phyloP scores from a whole-genome alignment of 2,797 vertebrate genomes.

The Protosalanx chinensis region DNA sequence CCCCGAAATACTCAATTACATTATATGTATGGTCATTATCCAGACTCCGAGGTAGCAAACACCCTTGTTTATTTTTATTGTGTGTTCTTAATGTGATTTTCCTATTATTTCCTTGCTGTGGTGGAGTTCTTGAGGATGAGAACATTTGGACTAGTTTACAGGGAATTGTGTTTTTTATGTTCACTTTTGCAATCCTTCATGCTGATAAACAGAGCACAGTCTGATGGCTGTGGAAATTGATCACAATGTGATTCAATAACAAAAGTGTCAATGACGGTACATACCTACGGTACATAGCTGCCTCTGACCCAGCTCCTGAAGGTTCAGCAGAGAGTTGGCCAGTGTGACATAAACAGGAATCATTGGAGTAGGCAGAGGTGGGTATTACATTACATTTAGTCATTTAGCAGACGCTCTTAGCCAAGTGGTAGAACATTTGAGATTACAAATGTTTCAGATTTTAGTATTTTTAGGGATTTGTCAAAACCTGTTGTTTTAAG shows the following conservation, averaged over 20 bases:
- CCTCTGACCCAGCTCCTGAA: background rate
- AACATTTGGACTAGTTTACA: background rate
- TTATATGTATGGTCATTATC: conserved; percentile 13
- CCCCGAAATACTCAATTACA: conserved; percentile 12
- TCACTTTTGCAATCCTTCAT: background rate
- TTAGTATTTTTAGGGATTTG: no score
- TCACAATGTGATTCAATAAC: background rate
- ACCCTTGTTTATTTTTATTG: conserved; percentile 4
- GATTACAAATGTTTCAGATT: no score
- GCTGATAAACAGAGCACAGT: background rate
- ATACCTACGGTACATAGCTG: background rate
- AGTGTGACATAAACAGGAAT: background rate
- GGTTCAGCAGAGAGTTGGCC: background rate
- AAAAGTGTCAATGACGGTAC: background rate
- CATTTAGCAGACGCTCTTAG: background rate
- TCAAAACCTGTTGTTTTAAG: no score
- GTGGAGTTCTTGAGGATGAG: background rate
- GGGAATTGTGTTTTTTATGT: background rate
- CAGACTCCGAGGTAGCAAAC: background rate
- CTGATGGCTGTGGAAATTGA: background rate
- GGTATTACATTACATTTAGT: background rate
- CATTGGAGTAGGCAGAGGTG: background rate
- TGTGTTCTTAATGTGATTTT: conserved; percentile 8
- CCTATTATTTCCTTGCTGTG: background rate
- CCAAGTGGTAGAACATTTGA: no score